Percentiles rank a stretch among this genome's conserved stretches.
Conservation (phyloP, 2,888 invertebrate species). For the Meandrusa payeni region DNA sequence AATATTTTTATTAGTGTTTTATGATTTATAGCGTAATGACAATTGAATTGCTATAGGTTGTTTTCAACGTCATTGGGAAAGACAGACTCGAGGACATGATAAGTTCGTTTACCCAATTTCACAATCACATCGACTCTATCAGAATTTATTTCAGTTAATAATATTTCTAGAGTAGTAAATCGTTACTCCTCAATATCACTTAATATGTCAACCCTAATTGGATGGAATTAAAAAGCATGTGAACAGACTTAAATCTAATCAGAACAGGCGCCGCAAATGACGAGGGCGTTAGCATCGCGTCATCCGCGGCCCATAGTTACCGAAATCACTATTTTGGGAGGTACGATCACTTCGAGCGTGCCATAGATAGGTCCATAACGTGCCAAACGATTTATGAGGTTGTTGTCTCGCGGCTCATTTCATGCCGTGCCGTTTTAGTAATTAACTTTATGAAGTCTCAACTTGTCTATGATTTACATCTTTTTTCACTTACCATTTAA, state of each 20-base stretch:
- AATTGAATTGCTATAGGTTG: too few relatives aligned
- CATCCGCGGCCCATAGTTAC: slow-evolving; percentile 23
- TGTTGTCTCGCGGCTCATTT: slow-evolving; percentile 15
- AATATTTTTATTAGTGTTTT: too few relatives aligned
- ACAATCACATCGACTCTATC: too few relatives aligned
- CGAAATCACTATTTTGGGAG: slow-evolving; percentile 30
- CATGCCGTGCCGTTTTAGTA: slow-evolving; percentile 12
- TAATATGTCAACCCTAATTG: slow-evolving; percentile 46
- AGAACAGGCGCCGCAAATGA: slow-evolving; percentile 42
- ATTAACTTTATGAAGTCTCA: slow-evolving; percentile 20
- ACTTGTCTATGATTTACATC: slow-evolving; percentile 15
- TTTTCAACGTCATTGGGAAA: slow-evolving; percentile 9
- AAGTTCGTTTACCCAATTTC: too few relatives aligned
- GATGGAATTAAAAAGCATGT: slow-evolving; percentile 44
- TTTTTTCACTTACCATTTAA: slow-evolving; percentile 15
- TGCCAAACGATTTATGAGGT: slow-evolving; percentile 29
- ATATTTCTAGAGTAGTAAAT: too few relatives aligned
- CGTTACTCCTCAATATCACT: too few relatives aligned
- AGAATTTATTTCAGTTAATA: too few relatives aligned
- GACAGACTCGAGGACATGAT: too few relatives aligned
- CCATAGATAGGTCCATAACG: slow-evolving; percentile 15
- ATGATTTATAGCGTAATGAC: too few relatives aligned
- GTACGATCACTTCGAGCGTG: slow-evolving; percentile 17
- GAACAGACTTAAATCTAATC: slow-evolving; percentile 55
- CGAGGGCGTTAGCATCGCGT: slow-evolving; percentile 34